Evolutionary conservation across 35 echinoderm and acorn worm species (phyloP).

Genomic region (Heliocidaris erythrogramma): DNA sequence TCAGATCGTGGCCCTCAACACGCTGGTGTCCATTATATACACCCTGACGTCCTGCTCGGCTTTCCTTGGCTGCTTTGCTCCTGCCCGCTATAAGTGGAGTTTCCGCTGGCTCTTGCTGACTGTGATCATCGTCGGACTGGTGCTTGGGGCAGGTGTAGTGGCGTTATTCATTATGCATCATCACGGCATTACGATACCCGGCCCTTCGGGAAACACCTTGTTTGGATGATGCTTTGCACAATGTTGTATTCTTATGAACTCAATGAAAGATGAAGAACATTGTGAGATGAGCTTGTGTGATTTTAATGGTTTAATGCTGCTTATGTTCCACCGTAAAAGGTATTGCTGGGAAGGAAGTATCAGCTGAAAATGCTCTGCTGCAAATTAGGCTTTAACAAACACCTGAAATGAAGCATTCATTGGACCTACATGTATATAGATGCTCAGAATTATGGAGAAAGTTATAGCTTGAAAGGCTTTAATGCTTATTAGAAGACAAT

Average conservation of each 20-base stretch:
- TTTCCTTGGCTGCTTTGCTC: slow-evolving; percentile 69
- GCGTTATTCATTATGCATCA: slow-evolving; percentile 54
- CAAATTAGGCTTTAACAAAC: not conserved
- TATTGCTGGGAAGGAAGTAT: too few species aligned
- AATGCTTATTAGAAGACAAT: not conserved
- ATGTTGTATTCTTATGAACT: not conserved
- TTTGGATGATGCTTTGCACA: slow-evolving; percentile 52
- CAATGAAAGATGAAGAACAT: not conserved
- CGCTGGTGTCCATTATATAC: slow-evolving; percentile 83
- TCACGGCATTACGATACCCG: slow-evolving; percentile 70
- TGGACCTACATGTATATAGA: not conserved
- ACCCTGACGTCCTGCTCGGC: slow-evolving; percentile 83
- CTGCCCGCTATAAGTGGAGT: slow-evolving; percentile 80
- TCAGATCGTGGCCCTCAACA: slow-evolving; percentile 96
- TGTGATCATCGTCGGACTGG: slow-evolving; percentile 42
- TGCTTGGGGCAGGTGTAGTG: slow-evolving; percentile 50
- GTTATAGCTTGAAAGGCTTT: too few species aligned
- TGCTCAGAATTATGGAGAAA: too few species aligned
- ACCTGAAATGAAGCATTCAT: not conserved
- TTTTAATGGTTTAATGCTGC: too few species aligned
- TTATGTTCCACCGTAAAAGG: too few species aligned
- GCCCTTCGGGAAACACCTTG: slow-evolving; percentile 73
- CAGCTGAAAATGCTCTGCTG: not conserved
- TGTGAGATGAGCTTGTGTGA: not conserved
- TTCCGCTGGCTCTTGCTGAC: slow-evolving; percentile 71